Evolutionary conservation across 2,113 vertebrate genomes (phyloP), one percentile per base, ranked within the genome.

Genomic region (Clupea harengus): DNA sequence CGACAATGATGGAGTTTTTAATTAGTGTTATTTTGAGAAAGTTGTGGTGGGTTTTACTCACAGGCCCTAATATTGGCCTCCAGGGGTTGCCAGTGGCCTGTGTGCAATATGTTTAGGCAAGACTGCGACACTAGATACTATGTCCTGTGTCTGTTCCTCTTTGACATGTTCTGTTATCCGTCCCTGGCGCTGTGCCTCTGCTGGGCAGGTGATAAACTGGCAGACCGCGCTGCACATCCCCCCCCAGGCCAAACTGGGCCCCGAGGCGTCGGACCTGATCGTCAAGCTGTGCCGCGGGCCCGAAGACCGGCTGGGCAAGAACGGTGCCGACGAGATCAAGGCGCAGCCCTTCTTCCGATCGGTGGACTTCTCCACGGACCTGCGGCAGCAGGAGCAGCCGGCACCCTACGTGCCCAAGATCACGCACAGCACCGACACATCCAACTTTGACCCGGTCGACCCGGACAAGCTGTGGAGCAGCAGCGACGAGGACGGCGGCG

Each of bases 391-490:
- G 67, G 95, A 96, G 7, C 95, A 95, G 2, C 93, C 92, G 85
- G 98, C 97, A 52, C 97, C 97, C 20, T 98, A 99, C 91, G 95
- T 99, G 89, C 98, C 98, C 90, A 99, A 97, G 92, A 99, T 99
- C 83, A 94, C 97, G 4, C 98, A 99, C 92, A 97, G 97, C 85
- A 99, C 97, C 0, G 98, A 99, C 92, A 99, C 98, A 0, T 99
- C 98, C 52, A 99, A 99, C 94, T 99, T 99, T 4, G 98, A 99
- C 93, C 97, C 98, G 0, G 98, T 99, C 87, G 98, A 99, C 93
- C 98, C 98, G 0, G 97, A 98, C 86, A 99, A 99, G 89, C 92
- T 99, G 89, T 97, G 98, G 97, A 99, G 96, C 90, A 96, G 94
- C 72, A 95, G 96, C 64, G 95, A 78, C 25, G 28, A 32, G 10